These are phyloP conservation scores for Holcopasites calliopsidis DNA, from an alignment of 1,140 invertebrate species.

Conservation along the genomic window DNA sequence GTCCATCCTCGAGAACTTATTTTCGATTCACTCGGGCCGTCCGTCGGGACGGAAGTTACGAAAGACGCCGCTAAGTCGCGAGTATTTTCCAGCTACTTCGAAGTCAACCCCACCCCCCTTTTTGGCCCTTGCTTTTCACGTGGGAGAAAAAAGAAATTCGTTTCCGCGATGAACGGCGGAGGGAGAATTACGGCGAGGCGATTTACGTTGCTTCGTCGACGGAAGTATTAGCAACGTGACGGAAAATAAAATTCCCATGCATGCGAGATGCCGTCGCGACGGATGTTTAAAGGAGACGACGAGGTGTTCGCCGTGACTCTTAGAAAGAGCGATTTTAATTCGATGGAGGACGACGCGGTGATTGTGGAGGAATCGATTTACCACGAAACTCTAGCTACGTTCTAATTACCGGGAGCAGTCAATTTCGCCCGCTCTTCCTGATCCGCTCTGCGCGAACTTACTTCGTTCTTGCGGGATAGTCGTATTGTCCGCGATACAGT, in stretches of 20 bases:
- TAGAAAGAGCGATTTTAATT: too few relatives aligned
- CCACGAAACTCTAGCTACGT: not conserved
- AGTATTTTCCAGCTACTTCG: not conserved
- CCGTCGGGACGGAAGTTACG: conserved; percentile 29
- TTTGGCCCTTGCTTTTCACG: not conserved
- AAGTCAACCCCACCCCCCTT: not conserved
- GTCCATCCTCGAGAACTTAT: conserved; percentile 26
- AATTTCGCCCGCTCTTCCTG: not conserved
- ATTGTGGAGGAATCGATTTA: not conserved
- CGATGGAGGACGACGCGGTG: too few relatives aligned
- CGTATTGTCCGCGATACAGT: not conserved
- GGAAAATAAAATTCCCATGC: not conserved
- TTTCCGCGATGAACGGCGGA: not conserved
- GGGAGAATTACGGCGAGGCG: not conserved
- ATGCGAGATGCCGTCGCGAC: not conserved
- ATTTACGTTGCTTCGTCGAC: not conserved
- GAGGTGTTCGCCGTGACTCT: too few relatives aligned
- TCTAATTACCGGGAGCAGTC: not conserved
- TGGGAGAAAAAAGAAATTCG: not conserved
- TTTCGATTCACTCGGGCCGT: conserved; percentile 27
- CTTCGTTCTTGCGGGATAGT: not conserved
- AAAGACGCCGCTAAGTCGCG: conserved; percentile 31
- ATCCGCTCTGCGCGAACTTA: not conserved
- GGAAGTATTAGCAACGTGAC: not conserved
- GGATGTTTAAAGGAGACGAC: too few relatives aligned